phyloP scores from a whole-genome alignment of 2,113 vertebrate species.

The Corvus hawaiiensis region DNA sequence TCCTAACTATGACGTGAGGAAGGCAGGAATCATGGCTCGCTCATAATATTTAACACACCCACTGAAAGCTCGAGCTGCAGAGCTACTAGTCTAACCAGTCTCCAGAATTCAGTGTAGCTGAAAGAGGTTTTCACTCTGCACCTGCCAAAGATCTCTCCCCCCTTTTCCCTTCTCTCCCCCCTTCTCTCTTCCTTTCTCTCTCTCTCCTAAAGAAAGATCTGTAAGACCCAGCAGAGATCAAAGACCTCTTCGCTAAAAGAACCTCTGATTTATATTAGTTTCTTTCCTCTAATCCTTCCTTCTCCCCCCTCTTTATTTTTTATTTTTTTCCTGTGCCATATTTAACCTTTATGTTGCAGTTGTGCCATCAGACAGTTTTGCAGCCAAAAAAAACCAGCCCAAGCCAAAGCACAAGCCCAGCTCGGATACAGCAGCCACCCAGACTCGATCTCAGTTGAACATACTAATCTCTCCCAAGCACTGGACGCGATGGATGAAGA shows the following conservation, averaged over 20 bases:
- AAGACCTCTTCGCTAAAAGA: constrained; percentile 47
- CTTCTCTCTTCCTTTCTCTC: not conserved
- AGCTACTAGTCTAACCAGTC: constrained; percentile 65
- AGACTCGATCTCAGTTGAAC: constrained; percentile 23
- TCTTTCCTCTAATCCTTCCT: not conserved
- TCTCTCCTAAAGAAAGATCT: constrained; percentile 25
- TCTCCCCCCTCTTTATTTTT: not conserved
- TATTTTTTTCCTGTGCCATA: constrained; percentile 19
- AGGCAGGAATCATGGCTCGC: constrained; percentile 84
- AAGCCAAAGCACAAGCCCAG: constrained; percentile 42
- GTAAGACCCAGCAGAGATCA: constrained; percentile 43
- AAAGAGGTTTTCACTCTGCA: constrained; percentile 68
- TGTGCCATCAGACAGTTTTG: constrained; percentile 60
- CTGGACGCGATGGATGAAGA: constrained; percentile 49
- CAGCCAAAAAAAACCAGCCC: constrained; percentile 31
- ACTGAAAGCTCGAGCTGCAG: constrained; percentile 65
- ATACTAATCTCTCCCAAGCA: not conserved
- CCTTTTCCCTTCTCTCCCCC: not conserved
- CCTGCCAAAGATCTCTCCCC: constrained; percentile 68
- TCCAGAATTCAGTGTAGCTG: constrained; percentile 58
- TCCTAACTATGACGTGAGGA: constrained; percentile 86
- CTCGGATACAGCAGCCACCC: constrained; percentile 54
- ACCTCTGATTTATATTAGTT: constrained; percentile 45
- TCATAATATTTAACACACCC: constrained; percentile 91
- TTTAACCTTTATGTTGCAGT: constrained; percentile 66